phyloP scores from a whole-genome alignment of 2,113 vertebrate genomes.

The Aythya baeri region DNA sequence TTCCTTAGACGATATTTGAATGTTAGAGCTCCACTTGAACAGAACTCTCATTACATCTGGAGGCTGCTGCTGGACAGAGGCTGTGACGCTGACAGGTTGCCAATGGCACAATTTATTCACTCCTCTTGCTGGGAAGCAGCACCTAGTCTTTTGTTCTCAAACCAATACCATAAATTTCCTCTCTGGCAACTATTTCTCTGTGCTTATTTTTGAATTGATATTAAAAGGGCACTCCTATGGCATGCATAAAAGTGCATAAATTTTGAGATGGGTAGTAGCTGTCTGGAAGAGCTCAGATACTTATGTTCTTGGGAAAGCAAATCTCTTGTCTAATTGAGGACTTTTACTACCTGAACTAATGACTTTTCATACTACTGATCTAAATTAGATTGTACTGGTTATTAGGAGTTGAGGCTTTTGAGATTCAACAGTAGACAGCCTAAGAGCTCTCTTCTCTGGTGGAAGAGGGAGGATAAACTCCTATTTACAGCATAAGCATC shows the following conservation, averaged over 20 bases:
- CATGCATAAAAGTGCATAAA: background rate
- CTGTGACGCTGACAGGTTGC: accelerated
- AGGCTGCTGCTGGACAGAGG: background rate
- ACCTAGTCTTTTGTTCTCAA: background rate
- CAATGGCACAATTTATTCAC: background rate
- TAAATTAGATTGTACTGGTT: background rate
- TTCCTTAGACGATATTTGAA: background rate
- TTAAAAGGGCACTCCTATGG: background rate
- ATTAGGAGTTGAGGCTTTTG: background rate
- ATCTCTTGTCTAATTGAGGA: background rate
- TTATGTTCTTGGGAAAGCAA: background rate
- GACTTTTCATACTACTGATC: background rate
- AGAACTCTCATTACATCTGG: background rate
- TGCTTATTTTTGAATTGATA: background rate
- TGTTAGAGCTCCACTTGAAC: background rate
- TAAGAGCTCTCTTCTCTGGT: background rate
- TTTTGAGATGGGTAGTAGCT: background rate
- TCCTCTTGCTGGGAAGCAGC: background rate
- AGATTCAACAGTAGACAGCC: background rate
- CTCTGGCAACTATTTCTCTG: background rate
- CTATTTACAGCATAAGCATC: background rate
- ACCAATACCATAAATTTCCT: background rate
- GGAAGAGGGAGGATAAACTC: background rate
- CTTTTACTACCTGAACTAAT: background rate
- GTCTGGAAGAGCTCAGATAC: background rate